Conservation (phyloP, 2,888 invertebrate species). For the Caenorhabditis imperialis region DNA sequence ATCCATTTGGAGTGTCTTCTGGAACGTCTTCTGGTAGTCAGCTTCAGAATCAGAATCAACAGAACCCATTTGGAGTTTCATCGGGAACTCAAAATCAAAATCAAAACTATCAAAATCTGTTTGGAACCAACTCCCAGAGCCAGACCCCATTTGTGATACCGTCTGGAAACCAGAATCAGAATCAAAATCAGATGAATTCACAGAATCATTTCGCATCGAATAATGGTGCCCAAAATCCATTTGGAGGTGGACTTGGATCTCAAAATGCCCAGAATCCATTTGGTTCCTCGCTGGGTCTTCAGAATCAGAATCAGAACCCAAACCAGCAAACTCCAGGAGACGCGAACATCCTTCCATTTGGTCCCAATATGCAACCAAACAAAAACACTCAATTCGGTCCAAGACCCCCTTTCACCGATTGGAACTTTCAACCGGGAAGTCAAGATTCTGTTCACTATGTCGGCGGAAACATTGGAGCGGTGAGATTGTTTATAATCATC, state of each 20-base stretch:
- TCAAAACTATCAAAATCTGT: no score
- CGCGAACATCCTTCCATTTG: slow-evolving; percentile 15
- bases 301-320: background rate
- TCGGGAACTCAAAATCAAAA: background rate
- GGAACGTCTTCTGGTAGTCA: background rate
- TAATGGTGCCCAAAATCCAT: slow-evolving; percentile 10
- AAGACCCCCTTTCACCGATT: slow-evolving; percentile 21
- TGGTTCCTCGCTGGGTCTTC: background rate
- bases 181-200: background rate
- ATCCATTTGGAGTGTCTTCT: background rate
- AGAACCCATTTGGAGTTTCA: slow-evolving; percentile 12
- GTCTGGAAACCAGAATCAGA: background rate
- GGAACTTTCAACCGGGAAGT: slow-evolving; percentile 45
- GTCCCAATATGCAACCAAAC: slow-evolving; percentile 9
- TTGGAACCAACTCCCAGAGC: background rate
- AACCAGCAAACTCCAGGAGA: slow-evolving; percentile 2
- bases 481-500: no score
- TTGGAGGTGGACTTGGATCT: slow-evolving; percentile 4
- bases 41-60: background rate
- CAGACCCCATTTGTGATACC: background rate
- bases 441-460: slow-evolving; percentile 37
- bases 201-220: no score
- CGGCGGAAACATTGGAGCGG: slow-evolving; percentile 3
- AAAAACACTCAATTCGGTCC: slow-evolving; percentile 16
- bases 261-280: background rate